These are phyloP conservation scores for Muntiacus muntjak DNA, from an alignment of 2,113 vertebrate species.

Conservation along the genomic window DNA sequence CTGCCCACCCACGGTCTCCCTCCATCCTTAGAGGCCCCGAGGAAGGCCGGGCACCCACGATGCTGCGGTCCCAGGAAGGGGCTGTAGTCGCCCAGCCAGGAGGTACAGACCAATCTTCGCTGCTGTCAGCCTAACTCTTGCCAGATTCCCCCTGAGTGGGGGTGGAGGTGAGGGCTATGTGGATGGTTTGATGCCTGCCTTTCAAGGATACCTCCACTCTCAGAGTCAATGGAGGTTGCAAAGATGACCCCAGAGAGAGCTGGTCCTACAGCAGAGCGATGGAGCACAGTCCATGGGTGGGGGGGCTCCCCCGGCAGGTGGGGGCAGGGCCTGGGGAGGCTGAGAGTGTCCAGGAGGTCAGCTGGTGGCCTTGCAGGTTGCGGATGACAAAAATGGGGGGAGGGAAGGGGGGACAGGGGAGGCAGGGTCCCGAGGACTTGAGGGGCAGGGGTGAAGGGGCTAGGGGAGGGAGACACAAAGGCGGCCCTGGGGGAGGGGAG, in stretches of 20 bases:
- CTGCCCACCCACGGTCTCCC: accelerated
- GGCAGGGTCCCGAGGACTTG: background rate
- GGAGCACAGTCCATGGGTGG: accelerated
- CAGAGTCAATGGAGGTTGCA: background rate
- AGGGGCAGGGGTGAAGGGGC: background rate
- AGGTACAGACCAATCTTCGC: accelerated
- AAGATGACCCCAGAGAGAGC: background rate
- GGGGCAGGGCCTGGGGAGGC: background rate
- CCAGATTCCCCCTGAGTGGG: accelerated
- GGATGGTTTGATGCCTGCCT: background rate
- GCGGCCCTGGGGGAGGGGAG: background rate
- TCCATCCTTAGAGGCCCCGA: background rate
- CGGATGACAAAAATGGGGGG: background rate
- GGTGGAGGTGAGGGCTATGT: accelerated
- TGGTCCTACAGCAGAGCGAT: background rate
- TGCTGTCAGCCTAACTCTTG: background rate
- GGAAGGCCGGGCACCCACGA: accelerated
- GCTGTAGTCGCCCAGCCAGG: accelerated
- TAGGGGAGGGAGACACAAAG: background rate
- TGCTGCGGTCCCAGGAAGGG: background rate
- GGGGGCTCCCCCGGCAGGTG: background rate
- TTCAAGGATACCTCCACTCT: background rate
- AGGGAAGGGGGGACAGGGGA: background rate
- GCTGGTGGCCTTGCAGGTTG: background rate
- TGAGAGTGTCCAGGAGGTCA: background rate